These are phyloP conservation scores for Tetragnatha versicolor DNA, from an alignment of 1,140 invertebrate species.

Conservation along the genomic window DNA sequence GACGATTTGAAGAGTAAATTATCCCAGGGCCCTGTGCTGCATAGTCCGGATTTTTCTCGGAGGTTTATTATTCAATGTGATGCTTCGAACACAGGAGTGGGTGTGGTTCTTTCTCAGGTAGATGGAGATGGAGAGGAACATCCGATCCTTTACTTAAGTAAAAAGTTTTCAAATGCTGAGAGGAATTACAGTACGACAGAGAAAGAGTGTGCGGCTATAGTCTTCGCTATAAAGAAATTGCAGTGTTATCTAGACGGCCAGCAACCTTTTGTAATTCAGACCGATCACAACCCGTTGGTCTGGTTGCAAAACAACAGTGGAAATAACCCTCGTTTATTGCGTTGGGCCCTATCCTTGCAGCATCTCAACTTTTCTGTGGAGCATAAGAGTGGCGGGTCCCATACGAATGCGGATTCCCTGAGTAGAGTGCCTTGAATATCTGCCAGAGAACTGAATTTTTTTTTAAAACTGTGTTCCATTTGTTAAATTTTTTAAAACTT, in stretches of 20 bases:
- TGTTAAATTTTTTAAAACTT: too few relatives aligned
- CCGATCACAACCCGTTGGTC: slow-evolving; percentile 66
- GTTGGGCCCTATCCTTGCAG: slow-evolving; percentile 67
- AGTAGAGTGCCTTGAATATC: too few relatives aligned
- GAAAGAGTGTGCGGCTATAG: slow-evolving; percentile 67
- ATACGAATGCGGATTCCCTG: too few relatives aligned
- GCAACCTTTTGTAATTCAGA: slow-evolving; percentile 66
- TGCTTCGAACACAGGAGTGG: too few relatives aligned
- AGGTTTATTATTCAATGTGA: too few relatives aligned
- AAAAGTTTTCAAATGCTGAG: slow-evolving; percentile 63
- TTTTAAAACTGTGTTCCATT: too few relatives aligned
- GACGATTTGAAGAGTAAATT: too few relatives aligned
- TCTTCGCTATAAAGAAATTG: slow-evolving; percentile 66
- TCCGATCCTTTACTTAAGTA: not conserved
- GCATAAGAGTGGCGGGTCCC: too few relatives aligned
- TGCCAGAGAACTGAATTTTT: too few relatives aligned
- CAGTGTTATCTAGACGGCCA: slow-evolving; percentile 65
- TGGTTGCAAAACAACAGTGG: slow-evolving; percentile 65
- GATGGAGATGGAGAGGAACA: not conserved
- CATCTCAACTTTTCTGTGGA: slow-evolving; percentile 66
- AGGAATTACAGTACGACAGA: slow-evolving; percentile 65
- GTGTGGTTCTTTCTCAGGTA: too few relatives aligned
- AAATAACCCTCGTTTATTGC: slow-evolving; percentile 62
- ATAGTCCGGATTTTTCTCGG: too few relatives aligned
- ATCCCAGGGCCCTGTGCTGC: too few relatives aligned